A percentile compares a stretch with the other conserved stretches of the same genome.
phyloP scores from a whole-genome alignment of 2,797 vertebrate species.

The Chrysocyon brachyurus region DNA sequence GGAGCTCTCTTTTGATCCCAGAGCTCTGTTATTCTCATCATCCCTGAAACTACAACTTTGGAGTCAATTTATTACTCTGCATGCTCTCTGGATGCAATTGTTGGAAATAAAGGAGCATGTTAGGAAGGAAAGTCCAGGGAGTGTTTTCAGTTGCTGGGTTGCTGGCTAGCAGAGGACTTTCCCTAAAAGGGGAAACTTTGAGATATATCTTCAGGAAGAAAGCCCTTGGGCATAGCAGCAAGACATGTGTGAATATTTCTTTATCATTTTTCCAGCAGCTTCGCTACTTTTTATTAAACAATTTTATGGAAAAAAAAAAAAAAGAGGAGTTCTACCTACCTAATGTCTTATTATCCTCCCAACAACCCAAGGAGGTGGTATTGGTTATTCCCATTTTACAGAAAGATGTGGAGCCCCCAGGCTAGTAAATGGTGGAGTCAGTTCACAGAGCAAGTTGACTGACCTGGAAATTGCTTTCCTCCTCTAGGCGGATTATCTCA shows the following conservation, averaged over 20 bases:
- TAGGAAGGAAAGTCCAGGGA: background rate
- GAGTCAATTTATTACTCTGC: background rate
- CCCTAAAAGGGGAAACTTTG: background rate
- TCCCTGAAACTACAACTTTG: background rate
- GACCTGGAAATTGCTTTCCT: background rate
- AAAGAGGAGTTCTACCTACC: background rate
- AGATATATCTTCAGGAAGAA: background rate
- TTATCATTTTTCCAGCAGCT: background rate
- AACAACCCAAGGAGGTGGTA: background rate
- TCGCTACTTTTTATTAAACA: background rate
- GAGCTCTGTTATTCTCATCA: background rate
- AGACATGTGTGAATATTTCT: background rate
- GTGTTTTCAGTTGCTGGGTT: background rate
- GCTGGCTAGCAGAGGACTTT: background rate
- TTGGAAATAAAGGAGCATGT: background rate
- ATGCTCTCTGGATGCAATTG: background rate
- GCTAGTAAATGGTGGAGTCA: background rate
- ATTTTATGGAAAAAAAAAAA: background rate
- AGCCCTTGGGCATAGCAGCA: background rate
- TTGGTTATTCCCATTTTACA: background rate
- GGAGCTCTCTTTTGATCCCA: background rate
- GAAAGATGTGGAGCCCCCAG: background rate
- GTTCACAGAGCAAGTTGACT: background rate
- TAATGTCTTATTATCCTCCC: background rate
- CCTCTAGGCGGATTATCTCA: background rate